A percentile compares a stretch with the other conserved stretches of the same genome.
Evolutionary conservation across 2,113 vertebrate genomes (phyloP).

Genomic region (Monarcha castaneiventris): DNA sequence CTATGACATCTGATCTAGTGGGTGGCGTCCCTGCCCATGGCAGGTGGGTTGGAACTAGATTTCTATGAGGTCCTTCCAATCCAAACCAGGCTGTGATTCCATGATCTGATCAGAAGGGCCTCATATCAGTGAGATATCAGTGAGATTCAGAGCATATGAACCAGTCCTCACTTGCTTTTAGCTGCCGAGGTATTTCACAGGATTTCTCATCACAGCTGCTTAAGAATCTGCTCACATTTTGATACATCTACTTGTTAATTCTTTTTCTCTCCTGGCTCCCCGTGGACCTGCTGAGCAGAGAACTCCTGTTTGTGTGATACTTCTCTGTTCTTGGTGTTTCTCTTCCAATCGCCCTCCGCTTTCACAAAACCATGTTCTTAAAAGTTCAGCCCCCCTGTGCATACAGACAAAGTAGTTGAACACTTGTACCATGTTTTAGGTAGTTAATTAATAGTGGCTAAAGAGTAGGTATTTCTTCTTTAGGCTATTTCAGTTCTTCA

Average conservation of each 20-base stretch:
- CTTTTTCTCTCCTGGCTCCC: background rate
- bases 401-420: background rate
- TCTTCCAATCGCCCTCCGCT: background rate
- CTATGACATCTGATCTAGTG: background rate
- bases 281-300: background rate
- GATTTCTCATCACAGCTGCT: background rate
- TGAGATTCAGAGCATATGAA: background rate
- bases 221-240: background rate
- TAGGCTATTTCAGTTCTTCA: background rate
- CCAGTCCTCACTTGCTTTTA: background rate
- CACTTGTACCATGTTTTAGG: background rate
- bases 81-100: background rate
- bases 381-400: background rate
- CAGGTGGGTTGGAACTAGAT: background rate
- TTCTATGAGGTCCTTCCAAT: background rate
- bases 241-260: background rate
- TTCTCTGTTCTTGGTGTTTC: background rate
- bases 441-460: background rate
- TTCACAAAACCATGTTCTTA: background rate
- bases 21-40: background rate
- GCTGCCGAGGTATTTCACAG: background rate
- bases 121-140: fast-evolving
- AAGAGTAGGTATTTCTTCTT: background rate
- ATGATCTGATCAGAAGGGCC: background rate
- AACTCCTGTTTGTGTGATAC: background rate